A percentile compares a stretch with the other conserved stretches of the same genome.
Evolutionary conservation across 1,140 invertebrate species (phyloP).

Genomic region (Drosophila bipectinata): DNA sequence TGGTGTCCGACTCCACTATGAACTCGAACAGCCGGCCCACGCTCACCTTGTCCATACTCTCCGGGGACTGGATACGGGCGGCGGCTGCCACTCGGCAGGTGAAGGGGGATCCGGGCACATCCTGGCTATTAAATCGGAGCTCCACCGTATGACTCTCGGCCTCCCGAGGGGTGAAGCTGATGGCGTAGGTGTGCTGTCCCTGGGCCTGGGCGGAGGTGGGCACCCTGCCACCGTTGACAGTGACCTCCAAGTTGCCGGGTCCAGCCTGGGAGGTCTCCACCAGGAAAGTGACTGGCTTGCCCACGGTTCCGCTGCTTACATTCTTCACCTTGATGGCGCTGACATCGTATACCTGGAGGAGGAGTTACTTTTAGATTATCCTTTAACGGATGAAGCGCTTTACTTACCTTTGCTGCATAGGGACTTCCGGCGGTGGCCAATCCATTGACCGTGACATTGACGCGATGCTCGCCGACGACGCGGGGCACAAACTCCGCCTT

Average conservation of each 20-base stretch:
- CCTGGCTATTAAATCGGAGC: slow-evolving; percentile 97
- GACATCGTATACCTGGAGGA: slow-evolving; percentile 93
- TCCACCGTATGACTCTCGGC: slow-evolving; percentile 95
- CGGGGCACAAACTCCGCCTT: slow-evolving; percentile 94
- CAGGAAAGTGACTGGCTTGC: slow-evolving; percentile 96
- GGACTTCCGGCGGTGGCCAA: slow-evolving; percentile 93
- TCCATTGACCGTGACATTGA: slow-evolving; percentile 92
- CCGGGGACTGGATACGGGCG: slow-evolving; percentile 89
- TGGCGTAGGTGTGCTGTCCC: slow-evolving; percentile 97
- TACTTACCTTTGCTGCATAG: slow-evolving; percentile 92
- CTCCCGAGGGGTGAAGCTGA: slow-evolving; percentile 97
- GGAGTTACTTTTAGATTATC: not conserved
- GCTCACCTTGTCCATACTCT: slow-evolving; percentile 96
- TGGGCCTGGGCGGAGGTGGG: slow-evolving; percentile 97
- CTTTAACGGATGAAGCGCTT: too few relatives aligned
- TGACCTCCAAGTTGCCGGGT: slow-evolving; percentile 97
- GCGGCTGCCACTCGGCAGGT: slow-evolving; percentile 89
- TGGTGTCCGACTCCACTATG: slow-evolving; percentile 91
- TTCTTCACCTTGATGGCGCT: slow-evolving; percentile 97
- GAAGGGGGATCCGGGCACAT: slow-evolving; percentile 95
- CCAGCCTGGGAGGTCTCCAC: slow-evolving; percentile 97
- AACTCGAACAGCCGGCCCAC: slow-evolving; percentile 93
- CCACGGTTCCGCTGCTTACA: slow-evolving; percentile 94
- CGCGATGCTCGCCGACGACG: slow-evolving; percentile 95
- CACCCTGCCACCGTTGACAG: slow-evolving; percentile 97